These are phyloP conservation scores for Homalodisca vitripennis DNA, from an alignment of 1,140 invertebrate species.

Conservation along the genomic window DNA sequence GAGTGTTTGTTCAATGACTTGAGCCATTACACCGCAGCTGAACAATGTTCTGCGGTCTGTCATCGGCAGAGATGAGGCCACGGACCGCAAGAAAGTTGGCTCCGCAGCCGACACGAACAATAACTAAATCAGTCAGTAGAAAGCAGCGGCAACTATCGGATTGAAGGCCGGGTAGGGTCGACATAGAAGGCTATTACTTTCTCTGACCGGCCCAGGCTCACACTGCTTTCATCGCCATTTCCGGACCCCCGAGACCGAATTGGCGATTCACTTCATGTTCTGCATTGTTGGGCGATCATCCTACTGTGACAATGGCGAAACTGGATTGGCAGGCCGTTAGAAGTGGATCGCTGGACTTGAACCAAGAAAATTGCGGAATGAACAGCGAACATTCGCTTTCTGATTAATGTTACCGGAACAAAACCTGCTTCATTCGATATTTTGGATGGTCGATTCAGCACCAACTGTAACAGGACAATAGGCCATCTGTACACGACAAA, in stretches of 20 bases:
- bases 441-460: too few species aligned
- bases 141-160: not conserved
- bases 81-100: not conserved
- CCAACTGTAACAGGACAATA: too few species aligned
- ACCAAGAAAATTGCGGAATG: too few species aligned
- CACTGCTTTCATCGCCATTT: conserved; percentile 5
- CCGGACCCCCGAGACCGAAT: not conserved
- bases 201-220: not conserved
- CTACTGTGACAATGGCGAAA: conserved; percentile 1
- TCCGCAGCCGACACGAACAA: not conserved
- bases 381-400: too few species aligned
- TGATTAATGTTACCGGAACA: too few species aligned
- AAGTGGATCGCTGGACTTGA: too few species aligned
- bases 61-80: not conserved
- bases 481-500: too few species aligned
- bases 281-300: conserved; percentile 1
- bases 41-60: not conserved
- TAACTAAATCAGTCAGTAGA: not conserved
- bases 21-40: not conserved
- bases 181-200: conserved; percentile 5
- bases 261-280: not conserved
- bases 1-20: not conserved
- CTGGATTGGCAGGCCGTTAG: not conserved
- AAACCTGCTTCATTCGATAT: too few species aligned
- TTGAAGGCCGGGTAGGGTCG: not conserved